A percentile compares a stretch with the other conserved stretches of the same genome.
phyloP scores from a whole-genome alignment of 2,888 invertebrate genomes.

The Yponomeuta sedellus region DNA sequence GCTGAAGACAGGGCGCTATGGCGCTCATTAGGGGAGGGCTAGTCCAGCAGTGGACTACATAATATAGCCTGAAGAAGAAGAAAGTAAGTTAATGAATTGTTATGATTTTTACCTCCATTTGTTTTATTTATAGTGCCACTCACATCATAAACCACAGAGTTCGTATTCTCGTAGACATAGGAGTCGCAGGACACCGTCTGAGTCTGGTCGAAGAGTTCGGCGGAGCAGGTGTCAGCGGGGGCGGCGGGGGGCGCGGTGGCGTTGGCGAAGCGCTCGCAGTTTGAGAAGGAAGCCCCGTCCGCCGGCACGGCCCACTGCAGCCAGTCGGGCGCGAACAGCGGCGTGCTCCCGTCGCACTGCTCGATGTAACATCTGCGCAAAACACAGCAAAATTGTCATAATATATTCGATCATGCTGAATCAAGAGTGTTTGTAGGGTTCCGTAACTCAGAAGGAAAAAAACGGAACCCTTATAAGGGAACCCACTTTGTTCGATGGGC shows the following conservation, averaged over 20 bases:
- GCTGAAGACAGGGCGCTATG: too few relatives aligned
- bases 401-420: neutral
- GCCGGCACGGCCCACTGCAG: conserved; percentile 48
- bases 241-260: conserved; percentile 22
- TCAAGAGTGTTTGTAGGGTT: neutral
- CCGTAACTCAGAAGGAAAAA: neutral
- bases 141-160: conserved; percentile 62
- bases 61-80: too few relatives aligned
- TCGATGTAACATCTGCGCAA: conserved; percentile 51
- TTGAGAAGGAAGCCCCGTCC: conserved; percentile 39
- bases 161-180: conserved; percentile 52
- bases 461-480: too few relatives aligned
- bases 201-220: conserved; percentile 42
- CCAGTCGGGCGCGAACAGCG: conserved; percentile 47
- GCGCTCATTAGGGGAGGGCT: too few relatives aligned
- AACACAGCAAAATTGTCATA: neutral
- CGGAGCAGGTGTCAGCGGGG: conserved; percentile 41
- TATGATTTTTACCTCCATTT: too few relatives aligned
- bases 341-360: conserved; percentile 46
- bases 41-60: too few relatives aligned
- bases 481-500: too few relatives aligned
- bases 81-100: too few relatives aligned
- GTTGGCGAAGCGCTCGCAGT: conserved; percentile 46
- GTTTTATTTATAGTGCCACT: conserved; percentile 28
- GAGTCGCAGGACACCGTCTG: conserved; percentile 37